Percentiles rank a stretch among this genome's conserved stretches.
Conservation (phyloP, 37 sponge, comb jelly and placozoan species). For the Mnemiopsis leidyi region DNA sequence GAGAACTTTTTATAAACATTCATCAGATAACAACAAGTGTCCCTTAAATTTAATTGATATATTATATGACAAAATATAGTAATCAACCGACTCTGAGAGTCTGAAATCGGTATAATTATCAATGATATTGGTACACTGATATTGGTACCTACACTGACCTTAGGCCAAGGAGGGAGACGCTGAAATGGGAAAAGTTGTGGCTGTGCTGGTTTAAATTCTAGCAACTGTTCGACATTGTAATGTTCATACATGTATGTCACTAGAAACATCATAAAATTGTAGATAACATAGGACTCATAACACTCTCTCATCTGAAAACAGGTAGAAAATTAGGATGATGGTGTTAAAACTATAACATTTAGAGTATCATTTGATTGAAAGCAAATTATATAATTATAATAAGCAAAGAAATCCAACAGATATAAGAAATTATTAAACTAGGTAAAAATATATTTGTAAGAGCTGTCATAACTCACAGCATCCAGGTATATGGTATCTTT, state of each 20-base stretch:
- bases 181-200: conserved; percentile 72
- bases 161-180: conserved; percentile 68
- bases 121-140: too few species aligned
- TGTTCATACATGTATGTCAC: conserved; percentile 76
- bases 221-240: conserved; percentile 67
- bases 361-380: too few species aligned
- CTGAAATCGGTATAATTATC: too few species aligned
- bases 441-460: conserved; percentile 4
- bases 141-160: conserved; percentile 35
- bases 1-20: too few species aligned
- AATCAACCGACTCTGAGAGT: too few species aligned
- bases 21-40: too few species aligned
- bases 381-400: background rate
- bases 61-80: too few species aligned
- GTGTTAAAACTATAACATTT: background rate
- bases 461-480: conserved; percentile 47
- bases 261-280: conserved; percentile 88
- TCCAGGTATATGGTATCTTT: background rate
- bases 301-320: conserved; percentile 70
- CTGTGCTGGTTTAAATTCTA: conserved; percentile 66
- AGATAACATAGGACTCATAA: conserved; percentile 90
- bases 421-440: conserved; percentile 7
- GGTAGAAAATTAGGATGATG: background rate
- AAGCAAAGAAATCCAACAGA: too few species aligned
- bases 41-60: too few species aligned